Conservation (phyloP, 1,140 invertebrate species). For the Potamilus streckersoni region DNA sequence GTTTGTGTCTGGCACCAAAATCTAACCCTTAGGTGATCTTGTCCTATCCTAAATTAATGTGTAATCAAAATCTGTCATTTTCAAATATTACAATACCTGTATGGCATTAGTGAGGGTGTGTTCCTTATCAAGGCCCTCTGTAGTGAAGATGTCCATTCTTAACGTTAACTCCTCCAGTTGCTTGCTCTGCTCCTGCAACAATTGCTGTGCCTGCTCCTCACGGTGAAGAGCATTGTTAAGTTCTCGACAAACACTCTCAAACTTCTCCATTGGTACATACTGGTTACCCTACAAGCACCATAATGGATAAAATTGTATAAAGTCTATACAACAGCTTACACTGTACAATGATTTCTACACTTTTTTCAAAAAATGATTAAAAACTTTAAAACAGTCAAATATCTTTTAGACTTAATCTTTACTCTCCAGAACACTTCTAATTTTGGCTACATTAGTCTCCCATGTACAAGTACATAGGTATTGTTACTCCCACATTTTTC, state of each 20-base stretch:
- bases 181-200: conserved; percentile 61
- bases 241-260: conserved; percentile 62
- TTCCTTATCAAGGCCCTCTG: conserved; percentile 54
- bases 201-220: conserved; percentile 60
- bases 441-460: not conserved
- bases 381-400: not conserved
- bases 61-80: too few relatives aligned
- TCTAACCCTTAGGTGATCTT: too few relatives aligned
- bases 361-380: not conserved
- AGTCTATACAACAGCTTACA: not conserved
- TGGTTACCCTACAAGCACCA: conserved; percentile 41
- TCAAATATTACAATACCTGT: conserved; percentile 35
- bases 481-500: too few relatives aligned
- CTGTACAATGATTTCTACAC: not conserved
- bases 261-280: conserved; percentile 56
- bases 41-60: too few relatives aligned
- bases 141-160: conserved; percentile 50
- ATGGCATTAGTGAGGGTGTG: conserved; percentile 52
- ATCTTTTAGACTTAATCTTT: not conserved
- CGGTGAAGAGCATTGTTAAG: conserved; percentile 57
- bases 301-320: not conserved
- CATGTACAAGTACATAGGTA: too few relatives aligned
- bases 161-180: conserved; percentile 56
- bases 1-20: too few relatives aligned
- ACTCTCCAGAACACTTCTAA: not conserved